phyloP scores from a whole-genome alignment of 2,888 invertebrate species.

The Altica lythri region DNA sequence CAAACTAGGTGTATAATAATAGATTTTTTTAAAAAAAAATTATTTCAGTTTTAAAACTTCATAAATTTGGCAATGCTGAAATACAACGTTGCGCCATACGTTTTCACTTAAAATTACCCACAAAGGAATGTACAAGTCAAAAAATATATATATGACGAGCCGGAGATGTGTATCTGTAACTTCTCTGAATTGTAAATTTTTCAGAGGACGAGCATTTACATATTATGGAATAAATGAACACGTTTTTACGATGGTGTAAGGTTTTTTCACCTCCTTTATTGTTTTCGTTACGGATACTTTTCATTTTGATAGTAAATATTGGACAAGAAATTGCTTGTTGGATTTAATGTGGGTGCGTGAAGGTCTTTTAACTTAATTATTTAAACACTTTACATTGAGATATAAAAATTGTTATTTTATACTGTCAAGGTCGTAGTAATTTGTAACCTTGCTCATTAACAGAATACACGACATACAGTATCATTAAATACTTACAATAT shows the following conservation, averaged over 20 bases:
- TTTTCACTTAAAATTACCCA: constrained; percentile 48
- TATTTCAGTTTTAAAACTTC: too few species aligned
- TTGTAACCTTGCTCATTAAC: too few species aligned
- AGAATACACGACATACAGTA: too few species aligned
- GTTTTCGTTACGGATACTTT: constrained; percentile 11
- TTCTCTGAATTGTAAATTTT: constrained; percentile 54
- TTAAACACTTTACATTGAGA: too few species aligned
- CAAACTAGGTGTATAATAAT: too few species aligned
- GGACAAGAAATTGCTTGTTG: constrained; percentile 3
- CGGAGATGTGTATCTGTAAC: constrained; percentile 53
- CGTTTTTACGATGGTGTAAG: constrained; percentile 34
- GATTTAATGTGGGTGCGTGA: too few species aligned
- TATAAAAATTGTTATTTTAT: too few species aligned
- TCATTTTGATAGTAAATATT: constrained; percentile 8
- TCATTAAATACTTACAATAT: too few species aligned
- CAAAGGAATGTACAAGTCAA: constrained; percentile 51
- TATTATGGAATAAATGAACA: constrained; percentile 49
- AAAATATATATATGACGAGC: constrained; percentile 52
- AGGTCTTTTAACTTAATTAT: too few species aligned
- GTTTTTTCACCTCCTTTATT: constrained; percentile 25
- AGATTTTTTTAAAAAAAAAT: too few species aligned
- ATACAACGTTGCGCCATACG: constrained; percentile 37
- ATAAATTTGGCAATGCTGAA: constrained; percentile 7
- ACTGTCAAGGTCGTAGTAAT: too few species aligned
- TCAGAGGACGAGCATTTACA: constrained; percentile 47